Conservation (phyloP, 2,113 vertebrate genomes). For the Lota lota region DNA sequence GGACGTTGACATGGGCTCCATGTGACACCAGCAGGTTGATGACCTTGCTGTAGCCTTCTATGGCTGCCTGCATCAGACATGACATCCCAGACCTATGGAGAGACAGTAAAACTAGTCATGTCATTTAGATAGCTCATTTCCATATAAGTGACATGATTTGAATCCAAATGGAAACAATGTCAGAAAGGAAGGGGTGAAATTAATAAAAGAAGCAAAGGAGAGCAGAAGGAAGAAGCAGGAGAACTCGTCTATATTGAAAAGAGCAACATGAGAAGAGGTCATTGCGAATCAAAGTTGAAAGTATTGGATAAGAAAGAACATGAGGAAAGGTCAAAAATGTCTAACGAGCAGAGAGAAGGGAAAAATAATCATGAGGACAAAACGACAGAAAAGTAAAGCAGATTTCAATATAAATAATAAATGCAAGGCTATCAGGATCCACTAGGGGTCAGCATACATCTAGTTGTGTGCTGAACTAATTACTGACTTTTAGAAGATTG, state of each 20-base stretch:
- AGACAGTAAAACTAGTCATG: background rate
- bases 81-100: slow-evolving; percentile 80
- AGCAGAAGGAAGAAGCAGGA: background rate
- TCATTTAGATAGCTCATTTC: no score
- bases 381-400: background rate
- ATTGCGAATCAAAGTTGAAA: no score
- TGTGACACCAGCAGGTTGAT: slow-evolving; percentile 82
- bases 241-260: no score
- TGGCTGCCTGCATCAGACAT: slow-evolving; percentile 86
- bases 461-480: background rate
- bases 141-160: no score
- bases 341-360: no score
- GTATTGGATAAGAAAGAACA: background rate
- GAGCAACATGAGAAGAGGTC: no score
- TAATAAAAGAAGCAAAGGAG: background rate
- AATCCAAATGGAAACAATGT: no score
- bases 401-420: background rate
- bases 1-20: slow-evolving; percentile 80
- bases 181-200: no score
- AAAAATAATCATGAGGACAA: background rate
- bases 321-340: background rate
- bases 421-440: slow-evolving; percentile 13
- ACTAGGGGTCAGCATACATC: slow-evolving; percentile 45
- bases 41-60: slow-evolving; percentile 75
- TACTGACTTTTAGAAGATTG: no score